phyloP scores from a whole-genome alignment of 2,888 invertebrate species.

The Arenicola marina region DNA sequence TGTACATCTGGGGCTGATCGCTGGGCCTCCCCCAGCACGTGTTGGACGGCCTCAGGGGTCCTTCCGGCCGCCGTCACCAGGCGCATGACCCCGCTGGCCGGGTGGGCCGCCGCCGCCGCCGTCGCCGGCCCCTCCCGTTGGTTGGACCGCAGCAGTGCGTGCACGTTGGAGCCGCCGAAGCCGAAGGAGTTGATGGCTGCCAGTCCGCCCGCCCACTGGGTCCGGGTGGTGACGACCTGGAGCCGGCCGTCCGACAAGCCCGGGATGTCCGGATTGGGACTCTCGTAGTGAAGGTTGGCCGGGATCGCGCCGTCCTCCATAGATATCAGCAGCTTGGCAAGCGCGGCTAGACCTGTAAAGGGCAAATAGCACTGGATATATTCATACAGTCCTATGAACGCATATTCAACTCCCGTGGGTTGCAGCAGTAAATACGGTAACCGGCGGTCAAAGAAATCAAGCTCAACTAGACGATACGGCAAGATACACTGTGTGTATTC shows the following conservation, averaged over 20 bases:
- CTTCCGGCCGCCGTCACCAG: conserved; percentile 82
- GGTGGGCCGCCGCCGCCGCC: conserved; percentile 27
- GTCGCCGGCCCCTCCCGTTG: too few species aligned
- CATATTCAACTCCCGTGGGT: too few species aligned
- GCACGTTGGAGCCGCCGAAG: conserved; percentile 79
- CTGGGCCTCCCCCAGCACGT: conserved; percentile 76
- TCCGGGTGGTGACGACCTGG: conserved; percentile 77
- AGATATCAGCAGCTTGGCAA: conserved; percentile 88
- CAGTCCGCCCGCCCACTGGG: conserved; percentile 87
- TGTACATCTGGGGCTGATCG: conserved; percentile 41
- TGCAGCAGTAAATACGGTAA: too few species aligned
- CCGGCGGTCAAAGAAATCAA: too few species aligned
- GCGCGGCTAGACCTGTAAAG: conserved; percentile 76
- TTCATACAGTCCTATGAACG: too few species aligned
- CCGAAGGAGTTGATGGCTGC: conserved; percentile 96
- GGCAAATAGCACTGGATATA: too few species aligned
- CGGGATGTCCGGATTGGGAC: conserved; percentile 87
- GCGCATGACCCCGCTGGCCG: conserved; percentile 68
- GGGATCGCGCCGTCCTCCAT: conserved; percentile 92
- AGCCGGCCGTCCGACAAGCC: conserved; percentile 87
- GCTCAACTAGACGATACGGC: too few species aligned
- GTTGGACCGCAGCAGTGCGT: conserved; percentile 63
- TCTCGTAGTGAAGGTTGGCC: conserved; percentile 84
- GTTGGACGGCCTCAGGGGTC: conserved; percentile 77
- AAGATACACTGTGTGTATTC: too few species aligned